Evolutionary conservation across 1,140 invertebrate genomes (phyloP).

Genomic region (Drosophila ironensis): DNA sequence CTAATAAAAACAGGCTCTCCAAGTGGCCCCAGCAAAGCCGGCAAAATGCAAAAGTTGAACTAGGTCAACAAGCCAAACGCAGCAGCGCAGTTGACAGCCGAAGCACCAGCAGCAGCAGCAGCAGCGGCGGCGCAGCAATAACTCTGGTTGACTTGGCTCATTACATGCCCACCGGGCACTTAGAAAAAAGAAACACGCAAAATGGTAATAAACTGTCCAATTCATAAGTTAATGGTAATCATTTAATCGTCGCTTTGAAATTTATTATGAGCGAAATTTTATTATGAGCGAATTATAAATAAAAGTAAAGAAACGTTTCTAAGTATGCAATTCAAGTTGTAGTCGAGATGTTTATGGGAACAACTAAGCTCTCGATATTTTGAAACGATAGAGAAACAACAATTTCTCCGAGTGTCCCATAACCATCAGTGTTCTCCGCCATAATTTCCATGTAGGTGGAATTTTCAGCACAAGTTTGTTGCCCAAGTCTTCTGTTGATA

Average conservation of each 20-base stretch:
- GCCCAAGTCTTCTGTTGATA: conserved; percentile 63
- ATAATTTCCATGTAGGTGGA: conserved; percentile 17
- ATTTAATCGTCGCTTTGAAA: too few species aligned
- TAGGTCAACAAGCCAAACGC: conserved; percentile 80
- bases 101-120: neutral
- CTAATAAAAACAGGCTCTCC: conserved; percentile 77
- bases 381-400: neutral
- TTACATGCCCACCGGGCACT: conserved; percentile 28
- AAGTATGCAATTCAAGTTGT: neutral
- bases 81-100: conserved; percentile 43
- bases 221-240: too few species aligned
- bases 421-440: neutral
- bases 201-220: neutral
- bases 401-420: neutral
- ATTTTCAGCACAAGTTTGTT: conserved; percentile 52
- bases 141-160: conserved; percentile 30
- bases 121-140: conserved; percentile 9
- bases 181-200: conserved; percentile 3
- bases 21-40: conserved; percentile 56
- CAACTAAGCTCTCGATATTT: neutral
- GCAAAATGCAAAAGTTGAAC: conserved; percentile 81
- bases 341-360: neutral
- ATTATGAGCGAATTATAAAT: neutral
- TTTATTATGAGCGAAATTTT: too few species aligned
- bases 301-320: neutral